Base-by-base conservation (phyloP, 2,888 invertebrate species). In the Pterostichus madidus region DNA sequence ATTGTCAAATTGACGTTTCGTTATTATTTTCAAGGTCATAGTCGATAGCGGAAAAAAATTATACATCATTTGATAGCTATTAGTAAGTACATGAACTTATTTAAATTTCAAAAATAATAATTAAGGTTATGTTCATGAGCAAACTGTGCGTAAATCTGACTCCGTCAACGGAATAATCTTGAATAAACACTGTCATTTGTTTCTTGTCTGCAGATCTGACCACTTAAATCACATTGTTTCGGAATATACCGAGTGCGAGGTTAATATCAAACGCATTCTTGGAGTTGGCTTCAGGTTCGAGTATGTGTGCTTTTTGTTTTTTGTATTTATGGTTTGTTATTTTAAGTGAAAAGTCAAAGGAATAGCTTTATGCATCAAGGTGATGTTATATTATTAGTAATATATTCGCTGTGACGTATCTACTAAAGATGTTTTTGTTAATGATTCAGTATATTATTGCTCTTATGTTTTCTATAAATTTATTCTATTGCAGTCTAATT, bases 261-360 rank as follows among this genome's bases (percentile, higher is more conserved):
- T 78, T 59, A 78, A 59, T 78, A 78, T 78, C 78, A 78, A 78
- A 78, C 59, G 61, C 56, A 78, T 78, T 78, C 78, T 61, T 78
- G 78, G 24, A 61, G 61, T 78, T 35, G 56, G 49, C 75, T 24
- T 15, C 17, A 71, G 17, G 7, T 17, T n/a, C 10, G 0, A 31
- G 11, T 49, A 49, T 73, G 52, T 31, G 32, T 46, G 52, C 75
- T 52, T 77, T 77, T 75, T 75, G 75, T 52, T n/a, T 77, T 35
- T 53, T 77, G 76, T 77, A 76, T 53, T 56, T 77, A 77, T 77
- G 56, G 56, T 52, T 77, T 77, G 76, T 77, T 77, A 39, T 77
- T 77, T 77, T 77, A 77, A 77, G 56, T 77, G 56, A 76, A 76
- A 76, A 76, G 53, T 56, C 39, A 56, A 77, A 77, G 53, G 56